These are phyloP conservation scores for Drosophila macrospina DNA, from an alignment of 2,888 invertebrate genomes.

Conservation along the genomic window DNA sequence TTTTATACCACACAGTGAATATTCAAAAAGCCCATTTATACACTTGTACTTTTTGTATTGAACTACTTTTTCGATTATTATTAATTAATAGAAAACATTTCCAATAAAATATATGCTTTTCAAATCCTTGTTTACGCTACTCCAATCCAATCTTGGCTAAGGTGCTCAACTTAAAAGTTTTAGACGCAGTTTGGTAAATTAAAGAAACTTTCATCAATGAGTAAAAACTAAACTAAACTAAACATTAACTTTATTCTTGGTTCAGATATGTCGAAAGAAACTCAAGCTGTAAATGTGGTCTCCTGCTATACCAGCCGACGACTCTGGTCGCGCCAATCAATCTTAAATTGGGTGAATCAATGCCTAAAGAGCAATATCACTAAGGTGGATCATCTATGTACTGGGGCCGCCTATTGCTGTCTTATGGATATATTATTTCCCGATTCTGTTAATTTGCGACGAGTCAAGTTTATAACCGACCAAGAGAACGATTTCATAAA, in stretches of 20 bases:
- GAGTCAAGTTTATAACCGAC: slow-evolving; percentile 22
- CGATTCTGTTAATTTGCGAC: slow-evolving; percentile 10
- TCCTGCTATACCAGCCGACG: slow-evolving; percentile 6
- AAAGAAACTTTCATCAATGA: background rate
- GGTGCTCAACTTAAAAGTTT: background rate
- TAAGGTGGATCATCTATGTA: slow-evolving; percentile 35
- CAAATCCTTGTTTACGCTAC: background rate
- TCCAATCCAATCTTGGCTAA: background rate
- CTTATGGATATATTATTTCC: slow-evolving; percentile 41
- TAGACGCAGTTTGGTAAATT: background rate
- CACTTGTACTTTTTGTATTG: background rate
- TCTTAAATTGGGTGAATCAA: slow-evolving; percentile 32
- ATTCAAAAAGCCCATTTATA: background rate
- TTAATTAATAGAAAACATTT: background rate
- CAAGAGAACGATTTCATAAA: slow-evolving; percentile 8
- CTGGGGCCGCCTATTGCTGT: slow-evolving; percentile 46
- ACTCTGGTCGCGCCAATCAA: slow-evolving; percentile 30
- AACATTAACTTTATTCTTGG: background rate
- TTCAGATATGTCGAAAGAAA: background rate
- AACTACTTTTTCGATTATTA: background rate
- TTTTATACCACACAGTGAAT: slow-evolving; percentile 3
- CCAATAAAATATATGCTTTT: background rate
- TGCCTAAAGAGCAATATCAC: background rate
- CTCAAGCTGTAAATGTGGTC: slow-evolving; percentile 20
- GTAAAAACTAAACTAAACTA: background rate